Base-by-base conservation (phyloP, 2,797 vertebrate genomes). In the Lithobates pipiens region DNA sequence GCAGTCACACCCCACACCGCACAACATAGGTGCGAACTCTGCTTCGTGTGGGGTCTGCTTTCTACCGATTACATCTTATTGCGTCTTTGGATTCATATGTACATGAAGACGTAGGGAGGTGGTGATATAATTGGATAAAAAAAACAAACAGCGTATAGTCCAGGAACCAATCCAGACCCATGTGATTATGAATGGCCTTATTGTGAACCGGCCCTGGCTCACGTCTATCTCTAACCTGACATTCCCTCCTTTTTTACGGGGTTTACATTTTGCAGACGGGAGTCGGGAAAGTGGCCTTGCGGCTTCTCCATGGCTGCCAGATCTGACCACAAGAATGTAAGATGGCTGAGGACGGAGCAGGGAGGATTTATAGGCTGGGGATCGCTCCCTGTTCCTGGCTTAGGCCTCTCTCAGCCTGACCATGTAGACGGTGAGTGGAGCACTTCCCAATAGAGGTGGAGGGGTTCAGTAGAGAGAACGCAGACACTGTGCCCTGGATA, bases 321-420 rank as follows among this genome's bases (percentile, higher is more conserved):
- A 89, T 89, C 83, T 90, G 91, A 96, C 96, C 97, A 95, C 97
- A 98, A 94, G 91, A 96, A 98, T 97, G 94, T 93, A 93, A 97
- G 96, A 96, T 97, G 96, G 95, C 94, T 92, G 91, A 90, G 87
- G 88, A 95, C 94, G 93, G 96, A 95, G 92, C 92, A 90, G 75
- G 15, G 18, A 29, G 76, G 34, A 57, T 76, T 73, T 84, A 57
- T 32, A 25, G 46, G 29, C 44, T 11, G 25, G 57, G 65, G 78
- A 80, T 36, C 44, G 9, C 75, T 77, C 71, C n/a, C 32, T 68
- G 39, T 21, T 54, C 9, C 81, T 69, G 72, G 46, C 46, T 69
- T 50, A 5, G 46, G 16, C 50, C 50, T 54, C 50, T 54, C 39
- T 36, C 50, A 10, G 32, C 39, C 23, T 25, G 57, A 46, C 54